Percentiles rank a stretch among this genome's conserved stretches.
Conservation (phyloP, 2,797 vertebrate genomes). For the Phrynocephalus forsythii region DNA sequence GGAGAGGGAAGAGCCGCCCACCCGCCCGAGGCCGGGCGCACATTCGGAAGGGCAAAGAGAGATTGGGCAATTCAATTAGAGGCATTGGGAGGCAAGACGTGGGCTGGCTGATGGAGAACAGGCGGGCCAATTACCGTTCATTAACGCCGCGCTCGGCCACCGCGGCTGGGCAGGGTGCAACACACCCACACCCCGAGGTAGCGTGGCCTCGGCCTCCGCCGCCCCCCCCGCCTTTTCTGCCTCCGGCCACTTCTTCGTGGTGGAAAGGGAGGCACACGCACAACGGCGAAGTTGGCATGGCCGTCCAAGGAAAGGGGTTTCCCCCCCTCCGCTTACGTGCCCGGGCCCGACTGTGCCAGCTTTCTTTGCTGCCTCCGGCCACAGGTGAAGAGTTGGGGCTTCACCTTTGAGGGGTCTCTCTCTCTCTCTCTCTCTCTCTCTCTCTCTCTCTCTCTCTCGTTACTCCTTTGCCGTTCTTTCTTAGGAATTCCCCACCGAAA, state of each 20-base stretch:
- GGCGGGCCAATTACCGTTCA: conserved; percentile 24
- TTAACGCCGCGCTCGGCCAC: conserved; percentile 15
- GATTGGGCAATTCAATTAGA: conserved; percentile 52
- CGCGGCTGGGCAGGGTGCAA: no score
- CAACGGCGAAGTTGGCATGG: rapidly evolving
- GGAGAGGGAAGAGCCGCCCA: conserved; percentile 43
- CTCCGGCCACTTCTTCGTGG: neutral
- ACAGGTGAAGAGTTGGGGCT: no score
- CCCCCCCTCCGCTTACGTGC: no score
- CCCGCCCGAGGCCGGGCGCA: conserved; percentile 29
- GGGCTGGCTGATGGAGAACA: conserved; percentile 36
- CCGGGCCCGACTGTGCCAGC: no score
- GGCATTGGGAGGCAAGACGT: conserved; percentile 7
- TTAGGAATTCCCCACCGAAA: no score
- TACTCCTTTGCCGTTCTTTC: no score
- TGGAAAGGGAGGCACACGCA: rapidly evolving
- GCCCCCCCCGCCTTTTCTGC: neutral
- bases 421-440: no score
- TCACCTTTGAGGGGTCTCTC: no score
- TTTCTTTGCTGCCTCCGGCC: no score
- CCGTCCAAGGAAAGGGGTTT: rapidly evolving
- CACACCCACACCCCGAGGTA: no score
- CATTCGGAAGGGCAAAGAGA: conserved; percentile 17
- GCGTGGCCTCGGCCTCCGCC: neutral
- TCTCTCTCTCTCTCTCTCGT: no score